Evolutionary conservation across 2,888 invertebrate genomes (phyloP).

Genomic region (Cynaeus angustus): DNA sequence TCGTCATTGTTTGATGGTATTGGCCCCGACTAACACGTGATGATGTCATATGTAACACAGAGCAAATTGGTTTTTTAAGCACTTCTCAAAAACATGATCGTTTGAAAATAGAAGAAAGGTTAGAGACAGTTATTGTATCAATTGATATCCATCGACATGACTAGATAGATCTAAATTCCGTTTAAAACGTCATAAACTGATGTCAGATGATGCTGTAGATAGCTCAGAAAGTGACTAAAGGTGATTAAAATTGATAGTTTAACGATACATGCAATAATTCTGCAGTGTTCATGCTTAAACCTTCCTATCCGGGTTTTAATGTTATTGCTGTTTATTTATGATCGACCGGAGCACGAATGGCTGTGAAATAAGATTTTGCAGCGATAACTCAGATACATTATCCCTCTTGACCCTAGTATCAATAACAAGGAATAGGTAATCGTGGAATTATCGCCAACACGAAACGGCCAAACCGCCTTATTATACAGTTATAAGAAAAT

Average conservation of each 20-base stretch:
- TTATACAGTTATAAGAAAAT: constrained; percentile 47
- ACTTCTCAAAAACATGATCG: constrained; percentile 28
- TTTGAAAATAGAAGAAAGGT: not conserved
- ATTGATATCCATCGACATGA: constrained; percentile 8
- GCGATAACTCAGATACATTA: constrained; percentile 32
- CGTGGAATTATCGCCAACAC: constrained; percentile 43
- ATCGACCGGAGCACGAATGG: constrained; percentile 13
- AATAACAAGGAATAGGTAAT: constrained; percentile 38
- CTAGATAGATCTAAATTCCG: not conserved
- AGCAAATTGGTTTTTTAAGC: constrained; percentile 27
- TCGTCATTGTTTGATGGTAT: constrained; percentile 46
- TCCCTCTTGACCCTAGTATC: constrained; percentile 38
- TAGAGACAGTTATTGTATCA: constrained; percentile 9
- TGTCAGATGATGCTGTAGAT: not conserved
- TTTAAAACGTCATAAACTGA: not conserved
- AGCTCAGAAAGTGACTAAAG: not conserved
- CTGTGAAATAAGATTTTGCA: constrained; percentile 26
- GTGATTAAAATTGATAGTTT: not conserved
- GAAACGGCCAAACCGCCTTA: constrained; percentile 48
- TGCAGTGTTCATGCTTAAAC: not conserved
- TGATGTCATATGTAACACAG: constrained; percentile 39
- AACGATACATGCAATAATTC: not conserved
- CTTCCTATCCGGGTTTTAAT: constrained; percentile 11
- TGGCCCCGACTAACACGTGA: constrained; percentile 27
- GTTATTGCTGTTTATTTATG: constrained; percentile 27